These are phyloP conservation scores for Eubucco bourcierii DNA, from an alignment of 2,113 vertebrate species.

Conservation along the genomic window DNA sequence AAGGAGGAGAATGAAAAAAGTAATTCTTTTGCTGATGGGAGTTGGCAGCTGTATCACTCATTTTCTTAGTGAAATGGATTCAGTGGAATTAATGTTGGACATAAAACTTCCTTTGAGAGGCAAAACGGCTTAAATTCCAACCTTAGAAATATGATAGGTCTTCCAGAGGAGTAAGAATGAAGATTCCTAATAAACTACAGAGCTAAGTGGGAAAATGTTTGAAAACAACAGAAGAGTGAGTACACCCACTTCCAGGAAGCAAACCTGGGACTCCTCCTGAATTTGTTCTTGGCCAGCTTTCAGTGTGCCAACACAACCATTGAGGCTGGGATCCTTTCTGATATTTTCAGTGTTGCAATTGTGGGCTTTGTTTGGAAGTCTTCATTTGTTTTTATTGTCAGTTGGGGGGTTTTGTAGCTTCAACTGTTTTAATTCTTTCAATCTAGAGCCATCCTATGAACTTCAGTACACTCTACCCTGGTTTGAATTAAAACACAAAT, in stretches of 20 bases:
- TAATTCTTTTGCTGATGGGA: slow-evolving; percentile 59
- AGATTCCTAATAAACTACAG: slow-evolving; percentile 1
- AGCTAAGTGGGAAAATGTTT: background rate
- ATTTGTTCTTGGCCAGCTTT: background rate
- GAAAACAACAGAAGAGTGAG: background rate
- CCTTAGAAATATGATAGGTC: slow-evolving; percentile 11
- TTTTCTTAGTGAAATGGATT: slow-evolving; percentile 55
- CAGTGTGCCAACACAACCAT: fast-evolving
- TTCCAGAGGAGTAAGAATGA: background rate
- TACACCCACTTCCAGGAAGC: background rate
- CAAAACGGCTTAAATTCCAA: slow-evolving; percentile 55
- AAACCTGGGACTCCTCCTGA: background rate
- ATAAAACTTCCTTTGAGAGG: slow-evolving; percentile 61
- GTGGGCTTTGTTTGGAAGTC: background rate
- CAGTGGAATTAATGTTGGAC: slow-evolving; percentile 47
- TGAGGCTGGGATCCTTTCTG: background rate
- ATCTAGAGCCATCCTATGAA: background rate
- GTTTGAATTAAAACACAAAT: too few relatives aligned
- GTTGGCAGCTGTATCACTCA: slow-evolving; percentile 63
- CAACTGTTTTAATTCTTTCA: background rate
- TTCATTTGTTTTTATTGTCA: background rate
- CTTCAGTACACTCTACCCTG: too few relatives aligned
- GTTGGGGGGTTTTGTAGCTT: background rate
- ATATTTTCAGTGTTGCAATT: background rate
- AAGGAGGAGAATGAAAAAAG: slow-evolving; percentile 49